Conservation (phyloP, 2,113 vertebrate species). For the Pseudorhombus dupliciocellatus region DNA sequence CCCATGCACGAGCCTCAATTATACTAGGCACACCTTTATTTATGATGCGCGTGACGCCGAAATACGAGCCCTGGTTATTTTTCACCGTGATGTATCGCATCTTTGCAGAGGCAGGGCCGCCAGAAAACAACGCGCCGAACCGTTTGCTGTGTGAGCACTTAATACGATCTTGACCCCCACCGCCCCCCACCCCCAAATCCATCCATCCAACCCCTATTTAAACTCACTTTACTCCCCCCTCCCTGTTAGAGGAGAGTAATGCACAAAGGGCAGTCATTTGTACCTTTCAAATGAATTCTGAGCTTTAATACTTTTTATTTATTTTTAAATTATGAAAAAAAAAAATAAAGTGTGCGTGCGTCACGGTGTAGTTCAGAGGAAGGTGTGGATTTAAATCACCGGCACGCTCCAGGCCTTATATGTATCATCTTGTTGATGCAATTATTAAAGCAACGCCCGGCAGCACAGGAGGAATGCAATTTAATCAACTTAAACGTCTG, state of each 20-base stretch:
- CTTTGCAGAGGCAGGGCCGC: conserved; percentile 56
- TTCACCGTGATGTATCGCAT: conserved; percentile 70
- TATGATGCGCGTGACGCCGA: conserved; percentile 71
- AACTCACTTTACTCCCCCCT: conserved; percentile 74
- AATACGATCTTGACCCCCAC: conserved; percentile 67
- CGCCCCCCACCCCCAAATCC: conserved; percentile 34
- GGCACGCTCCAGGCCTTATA: conserved; percentile 87
- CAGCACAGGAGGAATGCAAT: conserved; percentile 90
- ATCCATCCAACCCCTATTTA: conserved; percentile 63
- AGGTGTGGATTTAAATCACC: conserved; percentile 91
- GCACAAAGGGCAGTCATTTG: conserved; percentile 87
- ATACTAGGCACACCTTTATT: conserved; percentile 81
- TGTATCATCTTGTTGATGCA: conserved; percentile 91
- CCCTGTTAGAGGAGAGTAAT: conserved; percentile 76
- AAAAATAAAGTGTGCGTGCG: background rate
- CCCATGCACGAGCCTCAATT: conserved; percentile 86
- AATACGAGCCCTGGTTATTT: conserved; percentile 67
- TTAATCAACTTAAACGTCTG: conserved; percentile 92
- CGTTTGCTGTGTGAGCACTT: conserved; percentile 69
- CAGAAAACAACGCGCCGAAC: conserved; percentile 56
- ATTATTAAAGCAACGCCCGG: conserved; percentile 93
- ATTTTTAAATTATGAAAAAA: conserved; percentile 65
- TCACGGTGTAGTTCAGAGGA: conserved; percentile 85
- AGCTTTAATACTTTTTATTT: conserved; percentile 83
- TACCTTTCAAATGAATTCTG: conserved; percentile 70